Evolutionary conservation across 2,113 vertebrate genomes (phyloP).

Genomic region (Drymodes brunneopygia): DNA sequence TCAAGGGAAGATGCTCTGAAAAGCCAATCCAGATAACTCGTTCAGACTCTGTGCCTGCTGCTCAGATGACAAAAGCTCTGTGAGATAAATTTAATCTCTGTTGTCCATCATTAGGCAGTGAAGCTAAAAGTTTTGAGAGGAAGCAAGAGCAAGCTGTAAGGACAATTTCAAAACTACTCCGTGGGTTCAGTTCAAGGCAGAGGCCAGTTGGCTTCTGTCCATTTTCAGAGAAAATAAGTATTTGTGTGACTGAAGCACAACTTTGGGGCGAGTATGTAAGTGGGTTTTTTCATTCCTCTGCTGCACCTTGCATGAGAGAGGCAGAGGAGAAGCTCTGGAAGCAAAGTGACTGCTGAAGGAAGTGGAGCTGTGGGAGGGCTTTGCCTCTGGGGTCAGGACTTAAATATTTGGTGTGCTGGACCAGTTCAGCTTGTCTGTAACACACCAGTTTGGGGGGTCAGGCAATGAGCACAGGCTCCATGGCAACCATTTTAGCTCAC

Average conservation of each 20-base stretch:
- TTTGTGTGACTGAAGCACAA: neutral
- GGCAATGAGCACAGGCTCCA: neutral
- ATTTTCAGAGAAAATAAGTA: neutral
- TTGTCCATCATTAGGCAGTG: neutral
- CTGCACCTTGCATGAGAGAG: neutral
- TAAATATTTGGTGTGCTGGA: neutral
- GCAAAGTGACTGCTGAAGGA: neutral
- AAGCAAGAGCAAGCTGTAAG: neutral
- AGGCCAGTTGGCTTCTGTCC: neutral
- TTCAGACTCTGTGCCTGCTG: neutral
- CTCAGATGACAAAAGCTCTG: neutral
- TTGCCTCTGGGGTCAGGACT: neutral
- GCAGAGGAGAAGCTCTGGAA: neutral
- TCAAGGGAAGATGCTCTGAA: neutral
- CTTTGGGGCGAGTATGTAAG: neutral
- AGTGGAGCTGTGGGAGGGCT: neutral
- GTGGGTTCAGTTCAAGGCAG: neutral
- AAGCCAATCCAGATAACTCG: neutral
- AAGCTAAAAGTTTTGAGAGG: neutral
- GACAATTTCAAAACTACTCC: neutral
- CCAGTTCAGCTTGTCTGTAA: neutral
- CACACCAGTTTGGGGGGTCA: accelerated
- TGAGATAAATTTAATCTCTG: neutral
- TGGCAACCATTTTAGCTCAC: neutral
- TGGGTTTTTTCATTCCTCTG: neutral